Conservation (phyloP, 2,888 invertebrate species). For the Carcina quercana region DNA sequence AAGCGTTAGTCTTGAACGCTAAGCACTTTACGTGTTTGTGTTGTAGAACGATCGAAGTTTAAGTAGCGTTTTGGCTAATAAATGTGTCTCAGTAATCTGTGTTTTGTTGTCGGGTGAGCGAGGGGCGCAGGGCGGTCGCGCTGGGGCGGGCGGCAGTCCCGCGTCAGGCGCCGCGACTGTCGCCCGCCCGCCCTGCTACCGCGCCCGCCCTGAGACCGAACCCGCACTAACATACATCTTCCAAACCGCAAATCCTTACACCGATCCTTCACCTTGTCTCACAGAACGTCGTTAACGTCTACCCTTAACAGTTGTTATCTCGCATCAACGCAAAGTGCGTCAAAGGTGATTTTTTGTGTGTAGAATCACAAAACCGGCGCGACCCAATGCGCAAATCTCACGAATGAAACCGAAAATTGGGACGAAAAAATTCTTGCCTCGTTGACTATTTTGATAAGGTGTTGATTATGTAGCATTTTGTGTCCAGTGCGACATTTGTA, state of each 20-base stretch:
- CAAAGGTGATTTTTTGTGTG: constrained; percentile 42
- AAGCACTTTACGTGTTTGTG: constrained; percentile 32
- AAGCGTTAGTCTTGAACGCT: constrained; percentile 7
- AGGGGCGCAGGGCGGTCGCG: constrained; percentile 30
- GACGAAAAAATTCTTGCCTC: constrained; percentile 30
- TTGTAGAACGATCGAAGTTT: constrained; percentile 51
- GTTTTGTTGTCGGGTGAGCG: constrained; percentile 58
- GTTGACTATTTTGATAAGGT: constrained; percentile 1
- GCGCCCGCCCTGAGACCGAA: constrained; percentile 32
- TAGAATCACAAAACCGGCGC: constrained; percentile 50
- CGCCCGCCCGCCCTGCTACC: constrained; percentile 43
- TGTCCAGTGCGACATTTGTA: too few species aligned
- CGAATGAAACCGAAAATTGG: constrained; percentile 45
- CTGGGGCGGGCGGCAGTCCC: constrained; percentile 56
- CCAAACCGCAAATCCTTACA: constrained; percentile 13
- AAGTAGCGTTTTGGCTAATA: constrained; percentile 67
- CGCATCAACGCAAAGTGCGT: constrained; percentile 9
- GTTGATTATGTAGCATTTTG: constrained; percentile 2
- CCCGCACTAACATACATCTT: constrained; percentile 21
- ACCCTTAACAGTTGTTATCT: background rate
- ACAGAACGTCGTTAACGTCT: background rate
- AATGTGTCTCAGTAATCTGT: constrained; percentile 62
- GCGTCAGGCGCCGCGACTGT: constrained; percentile 64
- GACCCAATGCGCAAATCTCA: constrained; percentile 65
- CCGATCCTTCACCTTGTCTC: background rate